Conservation (phyloP, 2,888 invertebrate species). For the Polyploca ridens region DNA sequence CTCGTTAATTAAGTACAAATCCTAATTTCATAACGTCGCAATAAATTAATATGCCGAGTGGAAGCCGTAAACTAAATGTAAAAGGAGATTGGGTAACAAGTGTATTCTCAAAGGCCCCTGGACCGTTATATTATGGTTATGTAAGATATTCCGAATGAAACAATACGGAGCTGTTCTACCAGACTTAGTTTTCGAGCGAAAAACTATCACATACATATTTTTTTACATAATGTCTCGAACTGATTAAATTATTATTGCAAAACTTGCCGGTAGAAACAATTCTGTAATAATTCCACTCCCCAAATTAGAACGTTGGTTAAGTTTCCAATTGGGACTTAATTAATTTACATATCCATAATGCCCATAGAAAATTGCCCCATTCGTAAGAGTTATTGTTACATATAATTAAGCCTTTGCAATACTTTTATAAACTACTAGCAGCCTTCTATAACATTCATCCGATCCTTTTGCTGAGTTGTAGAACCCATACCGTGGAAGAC, state of each 20-base stretch:
- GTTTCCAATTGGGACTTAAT: neutral
- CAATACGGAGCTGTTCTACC: conserved; percentile 13
- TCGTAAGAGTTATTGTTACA: neutral
- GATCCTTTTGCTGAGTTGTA: too few relatives aligned
- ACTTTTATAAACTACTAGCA: too few relatives aligned
- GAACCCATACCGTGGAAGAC: too few relatives aligned
- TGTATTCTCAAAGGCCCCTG: conserved; percentile 64
- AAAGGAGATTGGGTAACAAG: conserved; percentile 62
- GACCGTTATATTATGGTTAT: conserved; percentile 57
- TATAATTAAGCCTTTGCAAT: neutral
- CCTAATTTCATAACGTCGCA: conserved; percentile 44
- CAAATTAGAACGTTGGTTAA: neutral
- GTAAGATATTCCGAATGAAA: conserved; percentile 47
- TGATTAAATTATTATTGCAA: neutral
- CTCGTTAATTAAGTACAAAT: conserved; percentile 33
- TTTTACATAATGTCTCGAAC: neutral
- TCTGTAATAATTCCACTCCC: neutral
- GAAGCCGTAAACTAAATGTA: conserved; percentile 52
- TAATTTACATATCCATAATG: neutral
- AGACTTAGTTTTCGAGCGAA: conserved; percentile 11
- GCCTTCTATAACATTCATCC: too few relatives aligned
- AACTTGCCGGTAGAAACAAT: neutral
- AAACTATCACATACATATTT: neutral
- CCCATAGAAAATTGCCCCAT: neutral
- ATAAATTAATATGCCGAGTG: conserved; percentile 52